These are phyloP conservation scores for Lindbergichthys nudifrons DNA, from an alignment of 2,797 vertebrate genomes.

Conservation along the genomic window DNA sequence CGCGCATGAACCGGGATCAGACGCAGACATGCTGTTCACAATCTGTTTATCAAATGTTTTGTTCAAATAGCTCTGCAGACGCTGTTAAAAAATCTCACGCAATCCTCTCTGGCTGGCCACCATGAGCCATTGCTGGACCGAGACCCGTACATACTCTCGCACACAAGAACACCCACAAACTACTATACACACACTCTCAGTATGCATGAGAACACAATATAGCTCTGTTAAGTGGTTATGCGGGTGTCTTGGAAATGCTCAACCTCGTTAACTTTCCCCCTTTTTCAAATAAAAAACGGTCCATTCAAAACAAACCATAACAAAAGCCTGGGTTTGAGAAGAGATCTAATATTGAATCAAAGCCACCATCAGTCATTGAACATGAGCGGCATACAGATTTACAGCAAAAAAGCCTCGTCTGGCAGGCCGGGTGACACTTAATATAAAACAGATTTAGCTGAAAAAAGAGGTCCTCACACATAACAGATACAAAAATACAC, in stretches of 20 bases:
- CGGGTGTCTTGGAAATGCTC: conserved; percentile 43
- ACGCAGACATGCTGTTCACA: conserved; percentile 57
- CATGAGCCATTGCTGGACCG: conserved; percentile 47
- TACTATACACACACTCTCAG: conserved; percentile 47
- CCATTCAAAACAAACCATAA: conserved; percentile 54
- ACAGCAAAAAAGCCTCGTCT: conserved; percentile 55
- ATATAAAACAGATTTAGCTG: conserved; percentile 74
- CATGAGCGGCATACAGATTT: conserved; percentile 55
- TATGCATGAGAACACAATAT: conserved; percentile 58
- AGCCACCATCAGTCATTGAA: conserved; percentile 61
- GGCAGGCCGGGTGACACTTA: conserved; percentile 63
- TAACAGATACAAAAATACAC: conserved; percentile 61
- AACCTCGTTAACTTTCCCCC: conserved; percentile 41
- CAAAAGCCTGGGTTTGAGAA: conserved; percentile 27
- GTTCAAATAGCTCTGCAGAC: conserved; percentile 74
- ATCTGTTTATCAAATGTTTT: conserved; percentile 83
- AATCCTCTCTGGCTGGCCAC: conserved; percentile 71
- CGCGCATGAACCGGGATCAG: conserved; percentile 62
- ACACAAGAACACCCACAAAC: conserved; percentile 61
- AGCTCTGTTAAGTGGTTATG: conserved; percentile 43
- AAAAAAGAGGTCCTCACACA: conserved; percentile 41
- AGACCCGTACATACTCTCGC: conserved; percentile 28
- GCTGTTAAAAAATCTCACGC: conserved; percentile 75
- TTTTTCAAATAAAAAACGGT: conserved; percentile 39
- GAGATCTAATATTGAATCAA: conserved; percentile 56